Conservation (phyloP, 1,140 invertebrate species). For the Hermatobates lingyangjiaoensis region DNA sequence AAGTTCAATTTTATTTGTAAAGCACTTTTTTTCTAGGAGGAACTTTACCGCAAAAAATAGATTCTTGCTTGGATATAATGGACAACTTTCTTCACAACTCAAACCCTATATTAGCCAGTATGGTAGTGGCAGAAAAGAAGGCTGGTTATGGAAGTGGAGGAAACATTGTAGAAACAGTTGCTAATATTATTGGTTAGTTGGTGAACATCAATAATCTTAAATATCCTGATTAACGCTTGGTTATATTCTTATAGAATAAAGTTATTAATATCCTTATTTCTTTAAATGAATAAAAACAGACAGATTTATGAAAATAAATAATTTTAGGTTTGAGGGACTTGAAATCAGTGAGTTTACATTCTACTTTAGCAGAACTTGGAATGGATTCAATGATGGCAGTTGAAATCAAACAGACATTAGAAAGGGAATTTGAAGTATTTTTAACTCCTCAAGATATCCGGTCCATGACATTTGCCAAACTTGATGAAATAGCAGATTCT, state of each 20-base stretch:
- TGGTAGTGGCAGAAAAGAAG: constrained; percentile 55
- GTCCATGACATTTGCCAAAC: constrained; percentile 29
- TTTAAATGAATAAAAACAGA: too few species aligned
- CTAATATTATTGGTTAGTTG: constrained; percentile 36
- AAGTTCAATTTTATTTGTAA: too few species aligned
- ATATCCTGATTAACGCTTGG: too few species aligned
- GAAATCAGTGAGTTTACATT: constrained; percentile 36
- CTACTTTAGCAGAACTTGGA: constrained; percentile 59
- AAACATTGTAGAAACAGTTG: constrained; percentile 41
- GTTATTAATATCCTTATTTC: too few species aligned
- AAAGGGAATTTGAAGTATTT: constrained; percentile 60
- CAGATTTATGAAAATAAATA: too few species aligned
- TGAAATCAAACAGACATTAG: constrained; percentile 67
- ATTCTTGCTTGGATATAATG: constrained; percentile 47
- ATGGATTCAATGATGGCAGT: constrained; percentile 69
- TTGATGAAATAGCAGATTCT: constrained; percentile 27
- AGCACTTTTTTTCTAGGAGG: constrained; percentile 38
- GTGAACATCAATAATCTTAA: too few species aligned
- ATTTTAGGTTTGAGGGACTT: constrained; percentile 26
- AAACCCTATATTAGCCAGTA: constrained; percentile 50
- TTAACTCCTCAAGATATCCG: constrained; percentile 62
- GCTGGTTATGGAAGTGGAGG: constrained; percentile 30
- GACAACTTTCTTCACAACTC: constrained; percentile 47
- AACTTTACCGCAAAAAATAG: constrained; percentile 64
- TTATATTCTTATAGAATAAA: too few species aligned